These are phyloP conservation scores for Boulengeromyrus knoepffleri DNA, from an alignment of 2,113 vertebrate species.

Conservation along the genomic window DNA sequence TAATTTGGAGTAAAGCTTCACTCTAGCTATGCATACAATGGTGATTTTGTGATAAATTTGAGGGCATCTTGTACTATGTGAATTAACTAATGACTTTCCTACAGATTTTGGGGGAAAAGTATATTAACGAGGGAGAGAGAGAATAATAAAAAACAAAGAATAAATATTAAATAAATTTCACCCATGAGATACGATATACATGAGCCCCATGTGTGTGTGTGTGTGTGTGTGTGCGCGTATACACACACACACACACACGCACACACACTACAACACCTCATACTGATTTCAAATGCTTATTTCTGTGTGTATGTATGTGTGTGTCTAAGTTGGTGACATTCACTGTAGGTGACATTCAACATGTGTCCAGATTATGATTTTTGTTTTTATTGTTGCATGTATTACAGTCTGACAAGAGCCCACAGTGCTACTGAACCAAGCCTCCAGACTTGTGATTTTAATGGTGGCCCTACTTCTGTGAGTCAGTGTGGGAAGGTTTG, in stretches of 20 bases:
- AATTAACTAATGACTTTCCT: background rate
- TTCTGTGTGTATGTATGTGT: background rate
- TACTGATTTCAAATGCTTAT: no score
- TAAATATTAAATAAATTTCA: background rate
- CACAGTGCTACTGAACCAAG: background rate
- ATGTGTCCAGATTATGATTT: background rate
- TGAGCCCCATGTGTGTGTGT: background rate
- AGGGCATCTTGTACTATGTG: background rate
- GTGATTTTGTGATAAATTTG: background rate
- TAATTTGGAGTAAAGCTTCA: background rate
- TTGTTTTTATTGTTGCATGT: background rate
- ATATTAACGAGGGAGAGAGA: background rate
- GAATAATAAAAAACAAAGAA: background rate
- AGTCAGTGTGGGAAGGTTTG: background rate
- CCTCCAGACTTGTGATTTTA: background rate
- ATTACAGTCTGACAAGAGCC: background rate
- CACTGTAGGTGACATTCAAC: background rate
- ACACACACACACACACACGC: background rate
- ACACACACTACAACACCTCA: background rate
- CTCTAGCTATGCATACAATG: background rate
- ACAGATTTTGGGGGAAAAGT: background rate
- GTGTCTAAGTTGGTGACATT: background rate
- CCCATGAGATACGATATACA: background rate
- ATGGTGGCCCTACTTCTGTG: background rate
- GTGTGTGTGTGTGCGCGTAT: no score